phyloP scores from a whole-genome alignment of 2,113 vertebrate species.

The Dryoscopus gambensis region DNA sequence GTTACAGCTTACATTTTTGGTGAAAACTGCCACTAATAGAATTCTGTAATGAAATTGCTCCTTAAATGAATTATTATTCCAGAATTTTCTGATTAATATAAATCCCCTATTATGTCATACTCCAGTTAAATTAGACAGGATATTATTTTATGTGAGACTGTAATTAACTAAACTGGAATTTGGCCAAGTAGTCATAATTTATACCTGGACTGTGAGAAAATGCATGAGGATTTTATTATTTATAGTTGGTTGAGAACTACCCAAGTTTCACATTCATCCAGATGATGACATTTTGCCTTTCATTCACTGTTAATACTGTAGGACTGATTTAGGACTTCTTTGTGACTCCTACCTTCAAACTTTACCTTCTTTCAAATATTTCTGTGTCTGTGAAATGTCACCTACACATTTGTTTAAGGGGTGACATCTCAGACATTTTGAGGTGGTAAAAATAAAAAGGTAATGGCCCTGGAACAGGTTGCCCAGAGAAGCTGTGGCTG shows the following conservation, averaged over 20 bases:
- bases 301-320: background rate
- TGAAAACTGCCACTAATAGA: background rate
- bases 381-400: background rate
- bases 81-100: conserved; percentile 11
- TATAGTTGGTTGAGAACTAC: background rate
- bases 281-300: background rate
- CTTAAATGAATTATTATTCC: conserved; percentile 21
- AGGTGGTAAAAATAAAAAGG: background rate
- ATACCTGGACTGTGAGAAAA: background rate
- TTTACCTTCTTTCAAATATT: background rate
- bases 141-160: conserved; percentile 23
- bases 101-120: conserved; percentile 13
- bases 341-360: background rate
- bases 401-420: background rate
- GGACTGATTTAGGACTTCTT: background rate
- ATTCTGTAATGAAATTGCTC: background rate
- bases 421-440: background rate
- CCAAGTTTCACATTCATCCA: background rate
- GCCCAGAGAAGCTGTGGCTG: background rate
- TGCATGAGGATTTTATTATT: background rate
- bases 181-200: conserved; percentile 24
- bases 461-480: background rate
- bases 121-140: conserved; percentile 36
- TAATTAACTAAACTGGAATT: conserved; percentile 44
- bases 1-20: background rate